Evolutionary conservation across 2,113 vertebrate species (phyloP).

Genomic region (Rhinogobius similis): DNA sequence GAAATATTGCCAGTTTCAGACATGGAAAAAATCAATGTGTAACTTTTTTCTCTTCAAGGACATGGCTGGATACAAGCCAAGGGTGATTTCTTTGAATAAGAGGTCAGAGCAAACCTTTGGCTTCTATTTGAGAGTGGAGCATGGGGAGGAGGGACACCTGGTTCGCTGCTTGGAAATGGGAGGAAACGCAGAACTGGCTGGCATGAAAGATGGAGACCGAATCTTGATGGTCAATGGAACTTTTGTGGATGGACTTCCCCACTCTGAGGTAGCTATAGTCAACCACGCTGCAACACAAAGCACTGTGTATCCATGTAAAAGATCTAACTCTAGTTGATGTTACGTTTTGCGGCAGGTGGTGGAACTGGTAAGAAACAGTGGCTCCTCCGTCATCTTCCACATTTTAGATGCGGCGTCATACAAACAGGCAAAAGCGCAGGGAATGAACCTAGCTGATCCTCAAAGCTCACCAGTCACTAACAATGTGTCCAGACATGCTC

Average conservation of each 20-base stretch:
- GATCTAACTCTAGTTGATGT: background rate
- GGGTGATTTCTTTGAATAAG: slow-evolving; percentile 85
- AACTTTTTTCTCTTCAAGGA: slow-evolving; percentile 50
- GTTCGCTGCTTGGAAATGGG: slow-evolving; percentile 83
- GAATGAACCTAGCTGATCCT: slow-evolving; percentile 72
- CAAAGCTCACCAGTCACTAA: slow-evolving; percentile 51
- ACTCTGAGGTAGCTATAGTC: slow-evolving; percentile 78
- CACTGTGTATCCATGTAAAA: background rate
- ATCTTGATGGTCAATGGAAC: slow-evolving; percentile 86
- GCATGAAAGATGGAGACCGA: slow-evolving; percentile 91
- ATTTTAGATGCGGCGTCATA: slow-evolving; percentile 85
- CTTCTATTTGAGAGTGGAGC: slow-evolving; percentile 89
- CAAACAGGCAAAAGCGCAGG: slow-evolving; percentile 75
- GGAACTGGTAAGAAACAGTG: slow-evolving; percentile 82
- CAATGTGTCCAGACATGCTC: slow-evolving; percentile 41
- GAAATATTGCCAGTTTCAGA: background rate
- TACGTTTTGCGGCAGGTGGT: slow-evolving; percentile 81
- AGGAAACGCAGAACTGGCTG: slow-evolving; percentile 85
- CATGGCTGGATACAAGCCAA: slow-evolving; percentile 81
- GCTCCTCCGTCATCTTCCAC: slow-evolving; percentile 81
- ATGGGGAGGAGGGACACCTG: slow-evolving; percentile 84
- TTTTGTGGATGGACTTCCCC: slow-evolving; percentile 86
- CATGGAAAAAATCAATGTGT: background rate
- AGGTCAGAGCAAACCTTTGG: slow-evolving; percentile 81
- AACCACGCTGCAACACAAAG: slow-evolving; percentile 6